Conservation (phyloP, 2,113 vertebrate genomes). For the Nymphicus hollandicus region DNA sequence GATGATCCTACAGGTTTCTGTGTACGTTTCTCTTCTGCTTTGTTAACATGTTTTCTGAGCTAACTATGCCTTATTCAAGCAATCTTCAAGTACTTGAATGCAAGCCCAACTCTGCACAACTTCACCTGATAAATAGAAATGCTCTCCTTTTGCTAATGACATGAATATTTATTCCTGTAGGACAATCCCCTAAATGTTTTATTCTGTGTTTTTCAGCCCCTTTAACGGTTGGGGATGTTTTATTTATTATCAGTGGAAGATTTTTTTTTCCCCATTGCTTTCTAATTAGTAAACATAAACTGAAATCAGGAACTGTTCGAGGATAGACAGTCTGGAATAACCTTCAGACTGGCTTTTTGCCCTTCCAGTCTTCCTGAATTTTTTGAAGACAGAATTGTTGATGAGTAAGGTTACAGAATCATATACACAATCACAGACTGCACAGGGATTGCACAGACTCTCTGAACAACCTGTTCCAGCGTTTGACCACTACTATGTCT, state of each 20-base stretch:
- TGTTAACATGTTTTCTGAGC: not conserved
- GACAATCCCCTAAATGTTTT: not conserved
- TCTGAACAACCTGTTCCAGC: not conserved
- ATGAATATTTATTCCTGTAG: not conserved
- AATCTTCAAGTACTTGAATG: not conserved
- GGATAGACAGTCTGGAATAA: not conserved
- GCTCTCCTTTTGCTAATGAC: not conserved
- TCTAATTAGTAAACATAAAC: not conserved
- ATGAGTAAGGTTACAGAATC: not conserved
- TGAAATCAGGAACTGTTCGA: not conserved
- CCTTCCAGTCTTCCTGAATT: not conserved
- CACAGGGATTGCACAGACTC: not conserved
- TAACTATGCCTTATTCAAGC: not conserved
- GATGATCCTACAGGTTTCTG: not conserved
- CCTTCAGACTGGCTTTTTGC: not conserved
- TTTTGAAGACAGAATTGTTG: not conserved
- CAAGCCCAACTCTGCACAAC: not conserved
- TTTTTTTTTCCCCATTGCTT: not conserved
- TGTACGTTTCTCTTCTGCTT: not conserved
- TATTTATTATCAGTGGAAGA: not conserved
- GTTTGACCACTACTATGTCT: accelerated
- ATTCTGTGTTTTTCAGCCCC: not conserved
- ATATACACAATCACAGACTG: too few species aligned
- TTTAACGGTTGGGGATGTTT: not conserved
- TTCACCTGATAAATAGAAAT: not conserved